Conservation (phyloP, 2,113 vertebrate genomes). For the Oenanthe oenanthe region DNA sequence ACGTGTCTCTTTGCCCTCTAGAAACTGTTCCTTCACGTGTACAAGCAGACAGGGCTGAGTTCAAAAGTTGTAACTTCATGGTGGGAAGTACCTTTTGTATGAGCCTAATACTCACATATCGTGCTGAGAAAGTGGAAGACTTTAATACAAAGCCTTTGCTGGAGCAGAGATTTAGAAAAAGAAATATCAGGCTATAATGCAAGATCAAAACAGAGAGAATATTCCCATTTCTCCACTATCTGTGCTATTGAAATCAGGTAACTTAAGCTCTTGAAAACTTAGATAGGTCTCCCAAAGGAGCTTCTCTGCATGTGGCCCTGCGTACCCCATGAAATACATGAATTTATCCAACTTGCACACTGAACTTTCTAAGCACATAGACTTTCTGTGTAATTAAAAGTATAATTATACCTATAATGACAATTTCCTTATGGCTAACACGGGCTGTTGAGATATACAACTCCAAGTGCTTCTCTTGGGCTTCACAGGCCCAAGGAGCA, state of each 20-base stretch:
- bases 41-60: fast-evolving
- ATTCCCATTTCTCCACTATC: background rate
- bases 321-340: background rate
- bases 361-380: fast-evolving
- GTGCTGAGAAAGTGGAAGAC: background rate
- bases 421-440: background rate
- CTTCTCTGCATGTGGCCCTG: background rate
- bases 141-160: background rate
- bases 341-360: background rate
- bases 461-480: background rate
- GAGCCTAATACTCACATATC: background rate
- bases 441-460: background rate
- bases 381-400: background rate
- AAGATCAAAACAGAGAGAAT: background rate
- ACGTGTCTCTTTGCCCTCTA: background rate
- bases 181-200: background rate
- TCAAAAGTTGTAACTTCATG: background rate
- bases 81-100: background rate
- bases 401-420: background rate
- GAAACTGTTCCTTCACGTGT: background rate
- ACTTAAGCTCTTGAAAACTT: background rate
- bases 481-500: background rate
- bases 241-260: background rate
- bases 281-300: background rate
- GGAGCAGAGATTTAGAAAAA: background rate